Conservation (phyloP, 30 jellyfish, hydroid and myxozoan genomes). For the Morbakka virulenta region DNA sequence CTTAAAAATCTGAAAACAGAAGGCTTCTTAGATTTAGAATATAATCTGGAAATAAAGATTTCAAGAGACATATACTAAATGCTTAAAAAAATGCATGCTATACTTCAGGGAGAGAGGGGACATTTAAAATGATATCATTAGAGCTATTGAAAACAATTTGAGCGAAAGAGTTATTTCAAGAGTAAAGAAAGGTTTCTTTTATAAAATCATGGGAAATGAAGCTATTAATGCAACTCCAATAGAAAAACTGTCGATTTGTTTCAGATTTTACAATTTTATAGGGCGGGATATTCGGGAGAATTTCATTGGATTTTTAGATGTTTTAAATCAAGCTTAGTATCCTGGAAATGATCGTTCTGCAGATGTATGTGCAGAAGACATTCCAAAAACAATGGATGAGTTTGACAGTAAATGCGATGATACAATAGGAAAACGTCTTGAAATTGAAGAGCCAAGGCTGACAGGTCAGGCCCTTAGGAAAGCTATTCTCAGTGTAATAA, state of each 20-base stretch:
- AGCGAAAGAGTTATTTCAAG: constrained; percentile 23
- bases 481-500: background rate
- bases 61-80: constrained; percentile 12
- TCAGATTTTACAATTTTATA: background rate
- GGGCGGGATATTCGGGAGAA: background rate
- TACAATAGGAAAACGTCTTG: background rate
- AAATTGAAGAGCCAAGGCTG: constrained; percentile 11
- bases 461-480: constrained; percentile 11
- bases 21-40: background rate
- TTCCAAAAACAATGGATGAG: constrained; percentile 19
- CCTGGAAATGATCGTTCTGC: constrained; percentile 7
- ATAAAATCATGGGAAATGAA: background rate
- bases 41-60: background rate
- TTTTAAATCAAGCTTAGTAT: background rate
- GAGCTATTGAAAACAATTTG: background rate
- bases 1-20: background rate
- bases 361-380: background rate
- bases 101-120: constrained; percentile 22
- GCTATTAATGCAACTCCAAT: too few relatives aligned
- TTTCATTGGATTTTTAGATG: constrained; percentile 7
- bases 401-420: background rate
- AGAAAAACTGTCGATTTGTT: too few relatives aligned
- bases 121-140: constrained; percentile 6
- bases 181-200: constrained; percentile 22
- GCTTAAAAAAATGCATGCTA: constrained; percentile 14